These are phyloP conservation scores for Myanophis thanlyinensis DNA, from an alignment of 2,113 vertebrate genomes.

Conservation along the genomic window DNA sequence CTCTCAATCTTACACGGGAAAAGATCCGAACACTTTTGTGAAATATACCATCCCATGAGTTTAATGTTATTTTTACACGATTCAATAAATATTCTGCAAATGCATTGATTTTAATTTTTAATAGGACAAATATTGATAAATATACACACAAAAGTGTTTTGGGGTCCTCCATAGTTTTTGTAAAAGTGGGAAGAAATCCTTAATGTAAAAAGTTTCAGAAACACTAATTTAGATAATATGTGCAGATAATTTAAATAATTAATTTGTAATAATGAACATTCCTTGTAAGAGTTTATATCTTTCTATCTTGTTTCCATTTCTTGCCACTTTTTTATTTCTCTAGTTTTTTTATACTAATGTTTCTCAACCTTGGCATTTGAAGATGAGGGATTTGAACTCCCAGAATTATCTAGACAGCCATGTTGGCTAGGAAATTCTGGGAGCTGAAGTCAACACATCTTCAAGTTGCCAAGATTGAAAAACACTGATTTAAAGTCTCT, in stretches of 20 bases:
- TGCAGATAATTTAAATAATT: background rate
- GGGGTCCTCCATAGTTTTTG: background rate
- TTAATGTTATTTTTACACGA: background rate
- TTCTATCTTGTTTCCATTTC: background rate
- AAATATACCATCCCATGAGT: background rate
- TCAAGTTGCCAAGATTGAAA: background rate
- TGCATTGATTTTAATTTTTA: background rate
- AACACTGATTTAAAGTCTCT: background rate
- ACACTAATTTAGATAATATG: background rate
- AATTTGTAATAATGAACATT: background rate
- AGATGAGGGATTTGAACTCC: background rate
- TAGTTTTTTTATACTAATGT: too few relatives aligned
- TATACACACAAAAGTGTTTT: background rate
- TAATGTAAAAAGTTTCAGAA: background rate
- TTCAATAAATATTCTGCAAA: background rate
- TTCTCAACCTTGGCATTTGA: background rate
- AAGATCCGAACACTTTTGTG: too few relatives aligned
- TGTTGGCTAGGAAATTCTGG: background rate
- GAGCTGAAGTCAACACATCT: background rate
- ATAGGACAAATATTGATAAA: background rate
- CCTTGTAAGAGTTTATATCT: background rate
- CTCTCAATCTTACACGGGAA: too few relatives aligned
- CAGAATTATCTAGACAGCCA: background rate
- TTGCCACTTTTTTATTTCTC: background rate
- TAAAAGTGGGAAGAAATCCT: background rate